phyloP scores from a whole-genome alignment of 1,140 invertebrate genomes.

The Nixonia krombeini region DNA sequence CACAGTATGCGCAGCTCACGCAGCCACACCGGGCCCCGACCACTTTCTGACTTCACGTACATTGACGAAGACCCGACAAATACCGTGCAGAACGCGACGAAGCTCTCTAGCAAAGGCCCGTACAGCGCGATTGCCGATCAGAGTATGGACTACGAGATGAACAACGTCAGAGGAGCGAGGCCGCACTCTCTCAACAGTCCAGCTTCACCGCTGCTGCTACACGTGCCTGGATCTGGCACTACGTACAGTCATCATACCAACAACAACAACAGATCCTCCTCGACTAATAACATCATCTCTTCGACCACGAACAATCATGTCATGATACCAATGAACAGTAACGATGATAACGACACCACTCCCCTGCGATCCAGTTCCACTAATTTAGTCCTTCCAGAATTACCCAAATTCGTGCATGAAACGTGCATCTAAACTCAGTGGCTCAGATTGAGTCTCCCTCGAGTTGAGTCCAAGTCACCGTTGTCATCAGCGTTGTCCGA shows the following conservation, averaged over 20 bases:
- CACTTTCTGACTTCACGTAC: constrained; percentile 91
- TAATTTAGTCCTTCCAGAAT: constrained; percentile 72
- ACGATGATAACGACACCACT: constrained; percentile 57
- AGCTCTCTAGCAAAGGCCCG: constrained; percentile 34
- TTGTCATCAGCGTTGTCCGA: no score
- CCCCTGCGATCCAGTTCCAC: constrained; percentile 68
- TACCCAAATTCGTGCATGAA: constrained; percentile 80
- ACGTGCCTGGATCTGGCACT: constrained; percentile 61
- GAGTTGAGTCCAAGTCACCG: no score
- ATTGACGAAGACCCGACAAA: constrained; percentile 89
- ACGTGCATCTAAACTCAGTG: constrained; percentile 83
- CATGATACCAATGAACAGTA: constrained; percentile 49
- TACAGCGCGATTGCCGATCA: constrained; percentile 63
- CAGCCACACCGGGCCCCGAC: constrained; percentile 83
- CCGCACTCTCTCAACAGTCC: constrained; percentile 63
- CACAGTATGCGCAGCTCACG: constrained; percentile 92
- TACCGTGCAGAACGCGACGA: constrained; percentile 59
- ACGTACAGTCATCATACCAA: constrained; percentile 60
- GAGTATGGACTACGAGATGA: constrained; percentile 55
- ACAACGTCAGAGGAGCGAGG: constrained; percentile 54
- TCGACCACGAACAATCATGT: constrained; percentile 56
- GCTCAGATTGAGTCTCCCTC: no score
- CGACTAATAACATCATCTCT: constrained; percentile 45
- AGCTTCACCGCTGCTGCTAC: constrained; percentile 65
- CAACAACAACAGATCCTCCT: constrained; percentile 56